Evolutionary conservation across 2,888 invertebrate genomes (phyloP), one percentile per base, ranked within the genome.

Genomic region (Hoplodrina ambigua): DNA sequence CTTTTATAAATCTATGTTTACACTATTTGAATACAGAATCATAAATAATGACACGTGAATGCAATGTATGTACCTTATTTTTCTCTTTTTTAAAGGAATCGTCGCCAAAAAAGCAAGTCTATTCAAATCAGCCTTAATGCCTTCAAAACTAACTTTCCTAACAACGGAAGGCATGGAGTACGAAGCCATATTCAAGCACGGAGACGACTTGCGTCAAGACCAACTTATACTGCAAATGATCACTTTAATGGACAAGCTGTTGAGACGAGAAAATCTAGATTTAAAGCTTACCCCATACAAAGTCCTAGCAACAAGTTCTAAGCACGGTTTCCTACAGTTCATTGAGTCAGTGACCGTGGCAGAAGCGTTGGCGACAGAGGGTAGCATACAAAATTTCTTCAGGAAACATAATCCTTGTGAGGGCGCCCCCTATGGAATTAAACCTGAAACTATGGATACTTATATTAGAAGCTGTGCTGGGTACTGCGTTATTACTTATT

Each of bases 171-270:
- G 97, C 52, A 96, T 97, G 49, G 98, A 98, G 87, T 99, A 99
- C 92, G 98, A 98, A 19, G 98, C 99, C 0, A 99, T 99, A 75
- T 99, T 99, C 92, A 99, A 99, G 92, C 98, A 99, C 86, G 99
- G 99, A 1, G 99, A 99, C 92, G 99, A 99, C 91, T 94, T 99
- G 63, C 96, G 99, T 4, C 99, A 99, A 94, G 99, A 99, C 94
- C 99, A 99, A 92, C 96, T 99, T 1, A 98, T 99, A 75, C 94
- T 99, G 58, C 99, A 99, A 95, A 99, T 99, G 96, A 99, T 99
- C 53, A 98, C 99, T 0, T 94, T 99, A 17, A 99, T 99, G 99
- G 99, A 99, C 91, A 99, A 99, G 92, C 92, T 99, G 66, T 93
- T 99, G 80, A 96, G 99, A 54, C 97, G 98, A 84, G 99, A 99